A percentile compares a stretch with the other conserved stretches of the same genome.
phyloP scores from a whole-genome alignment of 2,797 vertebrate species.

The Columba guinea region DNA sequence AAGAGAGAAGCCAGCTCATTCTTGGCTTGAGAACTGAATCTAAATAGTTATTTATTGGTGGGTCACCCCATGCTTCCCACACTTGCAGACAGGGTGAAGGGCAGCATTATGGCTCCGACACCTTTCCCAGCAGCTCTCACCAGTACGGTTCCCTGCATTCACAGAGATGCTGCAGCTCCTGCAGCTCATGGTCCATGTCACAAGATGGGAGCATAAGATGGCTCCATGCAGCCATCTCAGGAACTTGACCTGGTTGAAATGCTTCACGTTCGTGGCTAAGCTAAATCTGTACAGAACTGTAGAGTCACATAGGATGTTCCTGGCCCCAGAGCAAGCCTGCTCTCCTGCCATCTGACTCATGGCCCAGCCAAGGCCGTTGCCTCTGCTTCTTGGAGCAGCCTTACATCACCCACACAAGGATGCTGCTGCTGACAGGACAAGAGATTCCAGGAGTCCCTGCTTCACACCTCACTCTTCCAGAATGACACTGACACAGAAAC shows the following conservation, averaged over 20 bases:
- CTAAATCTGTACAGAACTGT: neutral
- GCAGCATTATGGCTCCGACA: neutral
- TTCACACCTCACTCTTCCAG: neutral
- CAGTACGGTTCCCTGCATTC: neutral
- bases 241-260: neutral
- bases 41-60: neutral
- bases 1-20: neutral
- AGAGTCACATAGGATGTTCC: neutral
- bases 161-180: neutral
- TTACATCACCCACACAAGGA: neutral
- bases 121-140: neutral
- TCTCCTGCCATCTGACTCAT: rapidly evolving
- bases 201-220: neutral
- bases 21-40: neutral
- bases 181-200: rapidly evolving
- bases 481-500: neutral
- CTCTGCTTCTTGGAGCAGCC: neutral
- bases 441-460: neutral
- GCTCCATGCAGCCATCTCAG: neutral
- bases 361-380: neutral
- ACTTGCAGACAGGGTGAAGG: neutral
- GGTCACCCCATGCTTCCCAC: neutral
- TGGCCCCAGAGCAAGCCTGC: neutral
- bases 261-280: neutral
- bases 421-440: neutral